Conservation (phyloP, 2,113 vertebrate species). For the Acrocephalus arundinaceus region DNA sequence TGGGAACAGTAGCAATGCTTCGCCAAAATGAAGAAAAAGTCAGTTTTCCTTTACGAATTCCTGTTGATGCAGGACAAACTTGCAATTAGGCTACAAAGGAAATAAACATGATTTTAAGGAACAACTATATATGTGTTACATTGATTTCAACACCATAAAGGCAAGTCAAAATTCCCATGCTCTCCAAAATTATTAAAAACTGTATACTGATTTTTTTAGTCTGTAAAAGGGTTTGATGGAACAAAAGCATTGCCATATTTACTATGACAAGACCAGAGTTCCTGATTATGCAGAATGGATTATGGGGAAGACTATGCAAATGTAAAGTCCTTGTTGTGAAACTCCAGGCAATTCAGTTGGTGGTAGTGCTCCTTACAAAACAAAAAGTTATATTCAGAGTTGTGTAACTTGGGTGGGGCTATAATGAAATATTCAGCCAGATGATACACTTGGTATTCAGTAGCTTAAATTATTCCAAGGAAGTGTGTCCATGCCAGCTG, state of each 20-base stretch:
- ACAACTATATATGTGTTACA: not conserved
- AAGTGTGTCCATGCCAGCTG: not conserved
- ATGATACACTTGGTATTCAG: not conserved
- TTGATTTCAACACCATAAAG: not conserved
- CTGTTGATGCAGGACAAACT: not conserved
- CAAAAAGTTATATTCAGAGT: not conserved
- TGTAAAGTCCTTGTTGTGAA: conserved; percentile 21
- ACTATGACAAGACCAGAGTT: not conserved
- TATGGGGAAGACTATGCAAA: not conserved
- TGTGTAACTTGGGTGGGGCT: conserved; percentile 43
- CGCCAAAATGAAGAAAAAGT: not conserved
- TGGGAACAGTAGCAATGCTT: not conserved
- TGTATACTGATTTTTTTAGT: not conserved
- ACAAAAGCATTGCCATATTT: not conserved
- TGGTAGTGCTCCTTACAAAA: conserved; percentile 25
- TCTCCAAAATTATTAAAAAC: not conserved
- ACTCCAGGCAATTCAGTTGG: not conserved
- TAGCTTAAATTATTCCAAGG: conserved; percentile 1
- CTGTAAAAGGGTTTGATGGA: not conserved
- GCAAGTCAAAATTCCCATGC: not conserved
- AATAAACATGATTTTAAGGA: not conserved
- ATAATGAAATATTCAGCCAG: not conserved
- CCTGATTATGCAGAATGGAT: not conserved
- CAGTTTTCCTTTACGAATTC: not conserved
- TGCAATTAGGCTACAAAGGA: not conserved